These are phyloP conservation scores for Hoplostethus atlanticus DNA, from an alignment of 2,797 vertebrate genomes.

Conservation along the genomic window DNA sequence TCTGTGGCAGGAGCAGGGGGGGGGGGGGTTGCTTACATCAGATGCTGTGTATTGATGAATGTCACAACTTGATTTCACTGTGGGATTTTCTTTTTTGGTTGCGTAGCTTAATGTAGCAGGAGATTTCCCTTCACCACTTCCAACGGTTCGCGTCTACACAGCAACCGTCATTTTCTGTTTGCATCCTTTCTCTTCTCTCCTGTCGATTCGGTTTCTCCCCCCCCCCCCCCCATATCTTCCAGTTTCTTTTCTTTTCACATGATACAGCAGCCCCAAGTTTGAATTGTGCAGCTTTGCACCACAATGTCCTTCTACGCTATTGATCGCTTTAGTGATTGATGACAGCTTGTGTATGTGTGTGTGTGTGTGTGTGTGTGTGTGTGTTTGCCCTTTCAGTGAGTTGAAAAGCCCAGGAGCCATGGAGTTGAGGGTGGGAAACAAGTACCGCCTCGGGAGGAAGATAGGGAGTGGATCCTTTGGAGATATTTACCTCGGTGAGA, in stretches of 20 bases:
- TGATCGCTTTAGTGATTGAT: slow-evolving; percentile 68
- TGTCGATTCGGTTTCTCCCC: background rate
- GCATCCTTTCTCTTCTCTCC: slow-evolving; percentile 15
- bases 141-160: slow-evolving; percentile 23
- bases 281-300: slow-evolving; percentile 60
- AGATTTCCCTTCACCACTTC: slow-evolving; percentile 18
- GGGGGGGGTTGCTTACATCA: background rate
- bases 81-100: no score
- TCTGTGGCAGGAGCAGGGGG: background rate
- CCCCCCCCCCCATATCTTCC: background rate
- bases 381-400: slow-evolving; percentile 66
- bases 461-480: slow-evolving; percentile 98
- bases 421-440: slow-evolving; percentile 98
- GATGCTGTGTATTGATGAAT: background rate
- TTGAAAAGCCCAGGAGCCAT: slow-evolving; percentile 82
- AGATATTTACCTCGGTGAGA: slow-evolving; percentile 97
- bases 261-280: slow-evolving; percentile 29
- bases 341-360: slow-evolving; percentile 48
- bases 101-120: slow-evolving; percentile 22
- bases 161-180: slow-evolving; percentile 26
- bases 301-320: slow-evolving; percentile 60
- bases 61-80: no score
- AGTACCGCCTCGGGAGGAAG: slow-evolving; percentile 96
- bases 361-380: slow-evolving; percentile 14
- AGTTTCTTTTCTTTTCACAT: slow-evolving; percentile 18